Percentiles rank a stretch among this genome's conserved stretches.
phyloP scores from a whole-genome alignment of 1,140 invertebrate genomes.

The Galleria mellonella region DNA sequence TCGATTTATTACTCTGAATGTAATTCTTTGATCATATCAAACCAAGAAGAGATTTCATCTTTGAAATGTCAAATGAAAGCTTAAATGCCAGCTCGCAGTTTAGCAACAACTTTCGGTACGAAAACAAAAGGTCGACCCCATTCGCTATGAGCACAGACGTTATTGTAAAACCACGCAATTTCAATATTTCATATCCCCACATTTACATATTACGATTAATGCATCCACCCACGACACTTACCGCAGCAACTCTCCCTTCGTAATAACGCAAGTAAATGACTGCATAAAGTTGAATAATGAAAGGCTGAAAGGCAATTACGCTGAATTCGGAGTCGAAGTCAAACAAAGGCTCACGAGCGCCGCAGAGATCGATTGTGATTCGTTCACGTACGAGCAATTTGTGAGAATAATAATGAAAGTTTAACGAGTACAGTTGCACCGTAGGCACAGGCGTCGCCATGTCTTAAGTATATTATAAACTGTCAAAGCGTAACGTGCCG shows the following conservation, averaged over 20 bases:
- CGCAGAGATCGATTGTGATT: slow-evolving; percentile 65
- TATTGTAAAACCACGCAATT: slow-evolving; percentile 43
- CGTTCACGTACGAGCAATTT: slow-evolving; percentile 69
- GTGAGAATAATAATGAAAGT: slow-evolving; percentile 69
- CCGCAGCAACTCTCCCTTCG: slow-evolving; percentile 57
- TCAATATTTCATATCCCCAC: slow-evolving; percentile 63
- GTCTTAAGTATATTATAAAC: slow-evolving; percentile 30
- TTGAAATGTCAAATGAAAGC: background rate
- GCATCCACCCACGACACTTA: slow-evolving; percentile 66
- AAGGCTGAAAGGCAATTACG: slow-evolving; percentile 72
- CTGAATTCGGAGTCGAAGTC: slow-evolving; percentile 70
- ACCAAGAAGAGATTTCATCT: too few species aligned
- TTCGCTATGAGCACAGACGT: slow-evolving; percentile 12
- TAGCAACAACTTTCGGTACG: background rate
- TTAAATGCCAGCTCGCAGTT: background rate
- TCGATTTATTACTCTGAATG: too few species aligned
- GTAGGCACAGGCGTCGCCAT: too few species aligned
- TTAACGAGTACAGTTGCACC: slow-evolving; percentile 43
- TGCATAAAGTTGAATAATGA: slow-evolving; percentile 73
- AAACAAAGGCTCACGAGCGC: slow-evolving; percentile 64
- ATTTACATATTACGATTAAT: slow-evolving; percentile 72
- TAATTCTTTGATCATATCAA: too few species aligned
- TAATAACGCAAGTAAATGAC: slow-evolving; percentile 71
- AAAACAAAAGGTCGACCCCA: slow-evolving; percentile 18
- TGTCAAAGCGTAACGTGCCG: slow-evolving; percentile 22